A percentile compares a stretch with the other conserved stretches of the same genome.
phyloP scores from a whole-genome alignment of 2,113 vertebrate species.

The Saimiri boliviensis region DNA sequence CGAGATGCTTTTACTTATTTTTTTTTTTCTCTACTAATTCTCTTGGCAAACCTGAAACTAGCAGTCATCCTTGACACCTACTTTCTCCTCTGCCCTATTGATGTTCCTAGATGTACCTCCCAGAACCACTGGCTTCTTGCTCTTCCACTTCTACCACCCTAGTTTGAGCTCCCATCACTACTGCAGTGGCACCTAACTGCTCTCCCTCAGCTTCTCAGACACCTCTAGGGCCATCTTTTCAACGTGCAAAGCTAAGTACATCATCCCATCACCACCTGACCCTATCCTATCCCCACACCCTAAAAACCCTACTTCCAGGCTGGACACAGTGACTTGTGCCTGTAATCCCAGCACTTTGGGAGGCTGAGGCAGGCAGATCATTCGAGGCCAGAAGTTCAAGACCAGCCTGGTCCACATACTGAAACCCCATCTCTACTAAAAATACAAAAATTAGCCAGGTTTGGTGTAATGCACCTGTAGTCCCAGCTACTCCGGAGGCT shows the following conservation, averaged over 20 bases:
- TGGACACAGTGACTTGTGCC: too few species aligned
- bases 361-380: too few species aligned
- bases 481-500: too few species aligned
- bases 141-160: too few species aligned
- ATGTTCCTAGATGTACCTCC: accelerated
- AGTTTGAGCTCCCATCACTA: background rate
- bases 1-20: background rate
- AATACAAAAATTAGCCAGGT: too few species aligned
- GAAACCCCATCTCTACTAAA: too few species aligned
- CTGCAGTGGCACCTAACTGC: background rate
- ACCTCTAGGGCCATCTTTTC: background rate
- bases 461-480: too few species aligned
- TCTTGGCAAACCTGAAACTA: background rate
- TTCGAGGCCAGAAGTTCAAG: too few species aligned
- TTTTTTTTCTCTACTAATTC: background rate
- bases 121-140: too few species aligned
- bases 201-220: background rate
- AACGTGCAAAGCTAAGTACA: background rate
- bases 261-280: background rate
- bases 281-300: background rate
- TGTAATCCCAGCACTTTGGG: too few species aligned
- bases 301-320: background rate
- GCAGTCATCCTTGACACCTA: background rate
- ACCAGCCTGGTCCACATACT: too few species aligned
- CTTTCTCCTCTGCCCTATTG: background rate